Evolutionary conservation across 2,888 invertebrate species (phyloP).

Genomic region (Anagyrus pseudococci): DNA sequence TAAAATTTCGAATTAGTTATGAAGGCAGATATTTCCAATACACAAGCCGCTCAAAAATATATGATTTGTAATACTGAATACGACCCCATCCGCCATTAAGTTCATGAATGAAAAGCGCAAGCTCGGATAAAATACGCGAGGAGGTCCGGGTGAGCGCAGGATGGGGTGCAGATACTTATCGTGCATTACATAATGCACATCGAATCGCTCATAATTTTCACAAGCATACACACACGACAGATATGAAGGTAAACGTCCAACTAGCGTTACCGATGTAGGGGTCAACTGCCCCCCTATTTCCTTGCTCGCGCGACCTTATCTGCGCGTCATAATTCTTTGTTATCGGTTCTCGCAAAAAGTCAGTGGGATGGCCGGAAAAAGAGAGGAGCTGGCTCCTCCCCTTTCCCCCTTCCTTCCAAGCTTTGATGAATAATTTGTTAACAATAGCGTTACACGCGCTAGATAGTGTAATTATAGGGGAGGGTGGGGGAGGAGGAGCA

Average conservation of each 20-base stretch:
- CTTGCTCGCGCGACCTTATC: slow-evolving; percentile 28
- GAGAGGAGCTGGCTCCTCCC: slow-evolving; percentile 5
- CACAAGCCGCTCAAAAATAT: too few relatives aligned
- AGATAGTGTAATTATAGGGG: slow-evolving; percentile 53
- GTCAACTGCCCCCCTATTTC: too few relatives aligned
- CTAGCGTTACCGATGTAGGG: too few relatives aligned
- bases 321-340: slow-evolving; percentile 43
- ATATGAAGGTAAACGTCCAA: not conserved
- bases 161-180: too few relatives aligned
- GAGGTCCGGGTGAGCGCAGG: too few relatives aligned
- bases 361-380: slow-evolving; percentile 5
- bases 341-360: slow-evolving; percentile 42
- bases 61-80: too few relatives aligned
- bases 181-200: not conserved
- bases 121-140: too few relatives aligned
- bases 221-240: not conserved
- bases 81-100: too few relatives aligned
- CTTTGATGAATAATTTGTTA: slow-evolving; percentile 55
- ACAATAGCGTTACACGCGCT: slow-evolving; percentile 47
- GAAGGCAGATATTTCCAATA: too few relatives aligned
- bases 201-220: not conserved
- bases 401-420: too few relatives aligned
- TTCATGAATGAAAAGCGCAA: too few relatives aligned
- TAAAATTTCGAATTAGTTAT: too few relatives aligned
- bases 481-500: not conserved